Evolutionary conservation across 2,113 vertebrate genomes (phyloP).

Genomic region (Cyanoliseus patagonus): DNA sequence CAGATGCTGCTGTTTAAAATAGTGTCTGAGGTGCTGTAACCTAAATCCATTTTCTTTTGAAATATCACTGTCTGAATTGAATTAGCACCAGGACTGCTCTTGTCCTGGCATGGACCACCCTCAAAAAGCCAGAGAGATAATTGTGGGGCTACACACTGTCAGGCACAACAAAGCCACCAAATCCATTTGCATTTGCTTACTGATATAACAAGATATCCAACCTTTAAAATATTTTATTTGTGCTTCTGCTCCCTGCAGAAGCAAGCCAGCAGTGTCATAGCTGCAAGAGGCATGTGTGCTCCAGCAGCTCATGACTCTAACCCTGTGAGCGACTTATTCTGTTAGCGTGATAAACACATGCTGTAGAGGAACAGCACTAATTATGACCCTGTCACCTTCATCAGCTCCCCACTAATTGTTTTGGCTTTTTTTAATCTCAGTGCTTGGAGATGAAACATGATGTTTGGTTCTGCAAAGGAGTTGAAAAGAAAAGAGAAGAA

Average conservation of each 20-base stretch:
- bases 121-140: accelerated
- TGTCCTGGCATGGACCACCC: background rate
- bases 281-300: slow-evolving; percentile 19
- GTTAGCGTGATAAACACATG: slow-evolving; percentile 53
- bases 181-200: background rate
- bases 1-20: background rate
- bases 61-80: background rate
- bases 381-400: slow-evolving; percentile 77
- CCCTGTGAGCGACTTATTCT: slow-evolving; percentile 64
- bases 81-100: background rate
- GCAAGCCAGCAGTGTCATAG: background rate
- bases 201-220: accelerated
- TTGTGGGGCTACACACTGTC: accelerated
- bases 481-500: slow-evolving; percentile 62
- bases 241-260: background rate
- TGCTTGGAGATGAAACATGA: slow-evolving; percentile 62
- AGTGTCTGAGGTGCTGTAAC: background rate
- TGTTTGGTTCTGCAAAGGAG: slow-evolving; percentile 62
- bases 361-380: slow-evolving; percentile 71
- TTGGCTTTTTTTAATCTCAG: slow-evolving; percentile 61
- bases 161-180: background rate
- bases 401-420: slow-evolving; percentile 75
- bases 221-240: background rate
- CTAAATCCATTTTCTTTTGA: background rate
- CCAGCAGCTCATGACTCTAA: slow-evolving; percentile 45